Base-by-base conservation (phyloP, 2,113 vertebrate genomes). In the Cryptotis parvus region DNA sequence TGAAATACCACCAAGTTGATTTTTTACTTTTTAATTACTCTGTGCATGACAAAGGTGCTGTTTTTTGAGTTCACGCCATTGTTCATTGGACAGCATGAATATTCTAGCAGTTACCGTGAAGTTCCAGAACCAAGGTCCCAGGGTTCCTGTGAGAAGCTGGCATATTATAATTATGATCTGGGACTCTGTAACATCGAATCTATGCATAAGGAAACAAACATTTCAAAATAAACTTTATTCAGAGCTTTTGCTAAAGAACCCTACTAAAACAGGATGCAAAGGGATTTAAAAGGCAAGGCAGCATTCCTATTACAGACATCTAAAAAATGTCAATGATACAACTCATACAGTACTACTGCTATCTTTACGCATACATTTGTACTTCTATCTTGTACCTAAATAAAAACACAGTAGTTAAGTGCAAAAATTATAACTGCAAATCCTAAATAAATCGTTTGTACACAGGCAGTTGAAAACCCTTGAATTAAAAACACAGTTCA, bases 101-200 rank as follows among this genome's bases (percentile, higher is more conserved):
- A 2, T 79, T 90, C 69, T 87, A 69, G 82, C 91, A 93, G 96
- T 98, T 99, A 98, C 98, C 98, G 95, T 98, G 18, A 93, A 74
- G 80, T 98, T 98, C 98, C 98, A 99, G 97, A 98, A 94, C 82
- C 91, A 94, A 89, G 98, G 98, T 80, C 98, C 97, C 95, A 98
- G 90, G 20, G 91, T 65, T 94, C 95, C 98, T 68, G 98, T 98
- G 94, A 98, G 97, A 92, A 98, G 97, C 93, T 98, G 98, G 92
- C 95, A 95, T 89, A 97, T 87, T 91, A 97, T 75, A 82, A 98
- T 97, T 97, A 98, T 95, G 96, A 98, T 98, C 97, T 98, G 93
- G 95, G 98, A 97, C 98, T 98, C 98, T 96, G 98, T 98, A 95
- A 98, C 97, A 97, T 98, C 98, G 95, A 98, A 98, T 98, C 98